Evolutionary conservation across 2,888 invertebrate genomes (phyloP).

Genomic region (Heliconius erato): DNA sequence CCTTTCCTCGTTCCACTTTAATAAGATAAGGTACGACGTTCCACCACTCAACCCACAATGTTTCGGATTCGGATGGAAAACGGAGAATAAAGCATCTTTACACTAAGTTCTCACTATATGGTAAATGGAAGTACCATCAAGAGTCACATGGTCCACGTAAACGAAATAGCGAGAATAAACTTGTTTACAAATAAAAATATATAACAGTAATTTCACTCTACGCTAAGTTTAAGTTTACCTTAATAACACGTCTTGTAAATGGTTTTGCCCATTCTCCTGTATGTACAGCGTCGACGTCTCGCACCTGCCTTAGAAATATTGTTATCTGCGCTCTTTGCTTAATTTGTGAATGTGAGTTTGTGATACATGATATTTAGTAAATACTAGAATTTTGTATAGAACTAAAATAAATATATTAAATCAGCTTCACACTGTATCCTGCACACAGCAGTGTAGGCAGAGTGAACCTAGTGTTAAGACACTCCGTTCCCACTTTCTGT

Average conservation of each 20-base stretch:
- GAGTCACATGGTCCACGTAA: not conserved
- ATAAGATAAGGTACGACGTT: no score
- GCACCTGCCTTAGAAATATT: slow-evolving; percentile 49
- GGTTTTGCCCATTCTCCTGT: slow-evolving; percentile 21
- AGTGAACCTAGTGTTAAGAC: no score
- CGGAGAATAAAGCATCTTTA: not conserved
- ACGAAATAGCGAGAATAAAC: not conserved
- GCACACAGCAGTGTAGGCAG: no score
- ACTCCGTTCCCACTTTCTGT: no score
- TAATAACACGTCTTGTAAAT: slow-evolving; percentile 26
- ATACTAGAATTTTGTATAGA: not conserved
- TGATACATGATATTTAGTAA: not conserved
- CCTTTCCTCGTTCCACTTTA: no score
- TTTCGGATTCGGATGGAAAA: no score
- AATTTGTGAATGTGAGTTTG: slow-evolving; percentile 37
- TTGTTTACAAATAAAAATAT: not conserved
- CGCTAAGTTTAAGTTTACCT: slow-evolving; percentile 2
- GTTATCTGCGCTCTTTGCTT: slow-evolving; percentile 43
- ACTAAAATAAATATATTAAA: no score
- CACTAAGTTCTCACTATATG: not conserved
- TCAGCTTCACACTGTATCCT: no score
- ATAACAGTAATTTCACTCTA: not conserved
- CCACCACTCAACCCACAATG: no score
- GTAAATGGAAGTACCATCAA: not conserved
- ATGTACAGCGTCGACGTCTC: slow-evolving; percentile 28